Evolutionary conservation across 2,113 vertebrate species (phyloP).

Genomic region (Pomatostomus ruficeps): DNA sequence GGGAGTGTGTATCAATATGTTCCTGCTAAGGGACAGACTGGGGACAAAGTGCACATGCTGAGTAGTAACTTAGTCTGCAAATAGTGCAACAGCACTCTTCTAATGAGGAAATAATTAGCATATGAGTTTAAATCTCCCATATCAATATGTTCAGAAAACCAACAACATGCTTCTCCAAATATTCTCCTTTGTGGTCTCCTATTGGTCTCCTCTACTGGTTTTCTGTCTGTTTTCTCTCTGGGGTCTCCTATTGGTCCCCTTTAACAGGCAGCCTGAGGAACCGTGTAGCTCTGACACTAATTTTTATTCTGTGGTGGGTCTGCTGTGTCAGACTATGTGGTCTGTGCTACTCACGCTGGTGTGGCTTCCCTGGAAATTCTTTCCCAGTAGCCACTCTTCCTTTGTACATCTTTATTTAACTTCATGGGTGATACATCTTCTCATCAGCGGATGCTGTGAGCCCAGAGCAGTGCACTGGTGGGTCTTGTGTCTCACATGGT

Average conservation of each 20-base stretch:
- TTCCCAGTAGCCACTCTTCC: neutral
- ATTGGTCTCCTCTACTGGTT: neutral
- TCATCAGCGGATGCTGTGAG: neutral
- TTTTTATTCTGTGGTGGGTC: neutral
- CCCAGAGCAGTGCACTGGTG: neutral
- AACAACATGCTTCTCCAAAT: neutral
- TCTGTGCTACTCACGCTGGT: neutral
- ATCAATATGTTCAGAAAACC: neutral
- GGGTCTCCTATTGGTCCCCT: neutral
- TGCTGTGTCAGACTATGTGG: neutral
- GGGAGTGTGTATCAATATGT: neutral
- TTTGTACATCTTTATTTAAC: neutral
- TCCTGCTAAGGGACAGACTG: neutral
- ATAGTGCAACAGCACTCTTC: neutral
- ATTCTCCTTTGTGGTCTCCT: neutral
- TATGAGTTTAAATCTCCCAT: neutral
- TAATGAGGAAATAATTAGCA: neutral
- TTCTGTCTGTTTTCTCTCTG: neutral
- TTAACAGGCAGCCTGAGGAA: neutral
- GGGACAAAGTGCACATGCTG: neutral
- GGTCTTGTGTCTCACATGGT: neutral
- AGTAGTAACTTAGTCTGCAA: neutral
- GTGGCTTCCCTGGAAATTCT: neutral
- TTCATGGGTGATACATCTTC: neutral
- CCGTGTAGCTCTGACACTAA: neutral